Evolutionary conservation across 1,140 invertebrate species (phyloP).

Genomic region (Limonius californicus): DNA sequence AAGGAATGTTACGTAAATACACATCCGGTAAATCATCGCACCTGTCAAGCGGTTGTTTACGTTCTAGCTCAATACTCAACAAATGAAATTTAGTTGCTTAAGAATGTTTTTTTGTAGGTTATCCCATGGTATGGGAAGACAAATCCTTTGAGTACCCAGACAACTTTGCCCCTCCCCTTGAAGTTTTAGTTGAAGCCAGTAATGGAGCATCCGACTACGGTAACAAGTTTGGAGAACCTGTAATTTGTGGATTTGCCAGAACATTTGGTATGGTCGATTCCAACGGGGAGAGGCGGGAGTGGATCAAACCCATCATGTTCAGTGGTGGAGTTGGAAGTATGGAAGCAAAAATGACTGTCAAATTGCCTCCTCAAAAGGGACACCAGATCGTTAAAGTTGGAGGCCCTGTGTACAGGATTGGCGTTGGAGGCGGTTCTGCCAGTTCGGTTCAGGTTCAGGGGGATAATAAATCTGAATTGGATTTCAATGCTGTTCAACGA

Average conservation of each 20-base stretch:
- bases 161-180: slow-evolving; percentile 86
- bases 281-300: slow-evolving; percentile 75
- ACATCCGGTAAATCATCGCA: too few relatives aligned
- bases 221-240: slow-evolving; percentile 97
- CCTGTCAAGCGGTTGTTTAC: too few relatives aligned
- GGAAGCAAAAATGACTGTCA: slow-evolving; percentile 73
- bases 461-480: slow-evolving; percentile 80
- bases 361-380: slow-evolving; percentile 68
- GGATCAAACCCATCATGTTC: slow-evolving; percentile 98
- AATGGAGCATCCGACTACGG: slow-evolving; percentile 99
- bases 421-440: slow-evolving; percentile 94
- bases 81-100: too few relatives aligned
- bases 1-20: too few relatives aligned
- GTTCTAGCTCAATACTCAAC: too few relatives aligned
- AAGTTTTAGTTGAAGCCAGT: slow-evolving; percentile 90
- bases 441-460: slow-evolving; percentile 92
- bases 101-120: slow-evolving; percentile 48
- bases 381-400: slow-evolving; percentile 92
- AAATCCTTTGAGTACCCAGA: slow-evolving; percentile 69
- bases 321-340: slow-evolving; percentile 92
- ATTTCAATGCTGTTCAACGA: slow-evolving; percentile 95
- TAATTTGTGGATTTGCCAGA: slow-evolving; percentile 86
- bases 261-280: slow-evolving; percentile 79
- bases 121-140: slow-evolving; percentile 86
- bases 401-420: slow-evolving; percentile 94